A percentile compares a stretch with the other conserved stretches of the same genome.
Conservation (phyloP, 2,888 invertebrate genomes). For the Pycnomerus fuliginosus region DNA sequence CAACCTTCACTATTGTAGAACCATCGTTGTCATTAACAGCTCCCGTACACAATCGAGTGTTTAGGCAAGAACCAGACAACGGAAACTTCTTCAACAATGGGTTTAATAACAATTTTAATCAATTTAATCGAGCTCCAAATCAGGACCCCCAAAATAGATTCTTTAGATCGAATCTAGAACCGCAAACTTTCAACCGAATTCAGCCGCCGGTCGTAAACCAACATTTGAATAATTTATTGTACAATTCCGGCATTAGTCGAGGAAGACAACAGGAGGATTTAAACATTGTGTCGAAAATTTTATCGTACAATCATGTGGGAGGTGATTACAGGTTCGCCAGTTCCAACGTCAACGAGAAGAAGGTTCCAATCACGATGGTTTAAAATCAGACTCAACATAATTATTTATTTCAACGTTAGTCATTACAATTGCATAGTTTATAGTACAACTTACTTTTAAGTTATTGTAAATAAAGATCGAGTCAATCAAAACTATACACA, state of each 20-base stretch:
- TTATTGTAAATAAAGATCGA: slow-evolving; percentile 7
- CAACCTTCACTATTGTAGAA: no score
- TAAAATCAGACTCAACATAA: slow-evolving; percentile 4
- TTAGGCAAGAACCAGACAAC: slow-evolving; percentile 48
- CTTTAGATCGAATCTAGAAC: slow-evolving; percentile 27
- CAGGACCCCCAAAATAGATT: slow-evolving; percentile 22
- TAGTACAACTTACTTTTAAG: slow-evolving; percentile 19
- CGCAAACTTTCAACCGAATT: slow-evolving; percentile 26
- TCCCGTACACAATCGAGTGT: slow-evolving; percentile 37
- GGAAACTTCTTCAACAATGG: slow-evolving; percentile 38
- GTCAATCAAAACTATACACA: background rate
- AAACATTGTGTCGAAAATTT: slow-evolving; percentile 77
- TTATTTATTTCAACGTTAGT: slow-evolving; percentile 4
- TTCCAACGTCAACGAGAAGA: slow-evolving; percentile 20
- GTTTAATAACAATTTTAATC: slow-evolving; percentile 21
- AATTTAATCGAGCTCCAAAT: slow-evolving; percentile 10
- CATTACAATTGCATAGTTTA: background rate
- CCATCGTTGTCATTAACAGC: slow-evolving; percentile 1
- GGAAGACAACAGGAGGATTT: slow-evolving; percentile 68
- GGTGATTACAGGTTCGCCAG: slow-evolving; percentile 14
- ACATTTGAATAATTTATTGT: slow-evolving; percentile 65
- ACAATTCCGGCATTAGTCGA: slow-evolving; percentile 64
- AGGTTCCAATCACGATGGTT: slow-evolving; percentile 18
- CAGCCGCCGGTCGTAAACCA: slow-evolving; percentile 41
- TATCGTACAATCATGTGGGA: slow-evolving; percentile 68